Base-by-base conservation (phyloP, 2,113 vertebrate genomes). In the Proteles cristata region DNA sequence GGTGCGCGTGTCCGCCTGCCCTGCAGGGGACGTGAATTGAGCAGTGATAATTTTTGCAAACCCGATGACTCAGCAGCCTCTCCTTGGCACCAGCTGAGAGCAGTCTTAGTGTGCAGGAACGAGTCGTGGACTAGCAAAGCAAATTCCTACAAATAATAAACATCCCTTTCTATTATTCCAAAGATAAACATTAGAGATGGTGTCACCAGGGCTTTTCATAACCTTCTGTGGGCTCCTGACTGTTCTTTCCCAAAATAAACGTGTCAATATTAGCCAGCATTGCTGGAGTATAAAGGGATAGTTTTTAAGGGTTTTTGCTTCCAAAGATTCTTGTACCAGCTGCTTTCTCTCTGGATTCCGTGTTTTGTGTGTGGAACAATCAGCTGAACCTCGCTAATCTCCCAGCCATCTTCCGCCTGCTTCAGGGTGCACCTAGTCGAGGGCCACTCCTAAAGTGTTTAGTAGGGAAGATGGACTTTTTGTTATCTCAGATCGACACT, bases 81-180 rank as follows among this genome's bases (percentile, higher is more conserved):
- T 58, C 66, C 65, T 68, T 98, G 98, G 98, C 97, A 69, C n/a
- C 14, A 65, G 98, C 98, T 98, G 84, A 98, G 98, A 99, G 98
- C 82, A 35, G 26, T 58, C 97, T 97, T 98, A 92, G 97, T 96
- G 94, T 96, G 95, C 97, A 92, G 88, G 77, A 85, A 43, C 90
- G 89, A 98, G 98, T 98, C 97, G 43, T 97, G 81, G 91, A 97
- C 79, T 25, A 88, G 93, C 97, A 97, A 7, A 98, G 98, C 97
- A 90, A 97, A 98, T 90, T 95, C 97, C 95, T 97, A 97, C 97
- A 98, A 98, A 98, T 98, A 98, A 97, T 85, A 97, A 97, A 93
- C 90, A 79, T 98, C 89, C 93, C 97, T 93, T 93, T 96, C 97
- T 98, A 26, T 97, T 97, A 94, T 71, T 96, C 94, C 65, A 93